Conservation (phyloP, 2,797 vertebrate species). For the Argentina silus region DNA sequence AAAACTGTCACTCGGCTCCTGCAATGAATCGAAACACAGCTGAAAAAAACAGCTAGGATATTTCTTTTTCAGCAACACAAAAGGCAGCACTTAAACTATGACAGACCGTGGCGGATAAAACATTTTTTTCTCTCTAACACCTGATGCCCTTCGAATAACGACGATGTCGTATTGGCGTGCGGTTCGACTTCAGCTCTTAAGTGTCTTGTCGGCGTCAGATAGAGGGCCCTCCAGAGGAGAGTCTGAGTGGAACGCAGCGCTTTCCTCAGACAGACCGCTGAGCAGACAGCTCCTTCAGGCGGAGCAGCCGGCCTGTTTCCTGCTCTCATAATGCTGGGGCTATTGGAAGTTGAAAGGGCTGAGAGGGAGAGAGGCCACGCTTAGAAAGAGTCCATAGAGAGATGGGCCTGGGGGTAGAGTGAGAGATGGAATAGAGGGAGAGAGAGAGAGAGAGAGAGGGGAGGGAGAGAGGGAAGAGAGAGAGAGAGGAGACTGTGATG, state of each 20-base stretch:
- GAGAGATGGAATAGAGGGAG: not conserved
- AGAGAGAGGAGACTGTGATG: slow-evolving; percentile 11
- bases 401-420: not conserved
- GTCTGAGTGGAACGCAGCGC: not conserved
- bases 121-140: not conserved
- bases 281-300: slow-evolving; percentile 13
- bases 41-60: too few species aligned
- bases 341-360: slow-evolving; percentile 26
- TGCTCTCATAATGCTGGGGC: slow-evolving; percentile 20
- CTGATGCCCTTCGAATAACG: not conserved
- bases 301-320: slow-evolving; percentile 15
- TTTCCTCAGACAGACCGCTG: not conserved
- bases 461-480: not conserved
- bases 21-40: too few species aligned
- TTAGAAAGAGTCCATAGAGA: slow-evolving; percentile 22
- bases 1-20: too few species aligned
- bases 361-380: not conserved
- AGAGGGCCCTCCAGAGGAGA: not conserved
- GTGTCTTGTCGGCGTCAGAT: not conserved
- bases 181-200: too few species aligned
- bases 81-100: too few species aligned
- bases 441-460: not conserved
- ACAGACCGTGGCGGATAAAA: too few species aligned
- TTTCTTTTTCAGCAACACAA: not conserved
- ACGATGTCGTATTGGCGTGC: not conserved